phyloP scores from a whole-genome alignment of 2,113 vertebrate genomes.

The Oceanodroma tethys region DNA sequence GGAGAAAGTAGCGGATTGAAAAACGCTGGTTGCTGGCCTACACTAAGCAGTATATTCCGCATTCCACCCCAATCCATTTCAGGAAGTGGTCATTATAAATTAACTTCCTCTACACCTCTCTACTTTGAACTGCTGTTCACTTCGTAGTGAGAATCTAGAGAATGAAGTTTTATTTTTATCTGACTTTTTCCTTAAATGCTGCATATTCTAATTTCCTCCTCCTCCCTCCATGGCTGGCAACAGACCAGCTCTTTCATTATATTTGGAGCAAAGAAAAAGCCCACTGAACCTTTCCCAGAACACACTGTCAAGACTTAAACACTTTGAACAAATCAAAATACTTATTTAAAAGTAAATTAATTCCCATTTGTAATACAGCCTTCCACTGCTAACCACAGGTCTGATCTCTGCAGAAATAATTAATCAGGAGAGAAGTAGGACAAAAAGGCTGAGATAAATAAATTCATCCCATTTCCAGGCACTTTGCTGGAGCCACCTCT shows the following conservation, averaged over 20 bases:
- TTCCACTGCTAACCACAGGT: not conserved
- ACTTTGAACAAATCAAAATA: not conserved
- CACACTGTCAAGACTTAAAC: not conserved
- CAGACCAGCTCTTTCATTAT: conserved; percentile 26
- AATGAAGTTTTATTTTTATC: conserved; percentile 43
- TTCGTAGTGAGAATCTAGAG: not conserved
- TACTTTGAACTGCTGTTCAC: not conserved
- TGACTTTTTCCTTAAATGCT: conserved; percentile 2
- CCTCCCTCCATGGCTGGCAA: not conserved
- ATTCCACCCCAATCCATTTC: not conserved
- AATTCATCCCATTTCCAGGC: not conserved
- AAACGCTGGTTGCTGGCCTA: not conserved
- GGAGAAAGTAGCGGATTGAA: not conserved
- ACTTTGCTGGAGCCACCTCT: not conserved
- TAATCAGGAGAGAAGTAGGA: not conserved
- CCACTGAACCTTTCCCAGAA: not conserved
- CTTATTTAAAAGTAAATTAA: not conserved
- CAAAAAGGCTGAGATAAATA: not conserved
- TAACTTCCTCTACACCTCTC: not conserved
- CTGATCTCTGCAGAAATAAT: not conserved
- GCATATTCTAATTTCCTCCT: conserved; percentile 22
- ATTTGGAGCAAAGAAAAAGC: conserved; percentile 10
- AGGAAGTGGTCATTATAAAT: not conserved
- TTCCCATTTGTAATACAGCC: not conserved
- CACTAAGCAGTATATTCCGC: not conserved